Base-by-base conservation (phyloP, 1,140 invertebrate genomes). In the Oryctes rhinoceros region DNA sequence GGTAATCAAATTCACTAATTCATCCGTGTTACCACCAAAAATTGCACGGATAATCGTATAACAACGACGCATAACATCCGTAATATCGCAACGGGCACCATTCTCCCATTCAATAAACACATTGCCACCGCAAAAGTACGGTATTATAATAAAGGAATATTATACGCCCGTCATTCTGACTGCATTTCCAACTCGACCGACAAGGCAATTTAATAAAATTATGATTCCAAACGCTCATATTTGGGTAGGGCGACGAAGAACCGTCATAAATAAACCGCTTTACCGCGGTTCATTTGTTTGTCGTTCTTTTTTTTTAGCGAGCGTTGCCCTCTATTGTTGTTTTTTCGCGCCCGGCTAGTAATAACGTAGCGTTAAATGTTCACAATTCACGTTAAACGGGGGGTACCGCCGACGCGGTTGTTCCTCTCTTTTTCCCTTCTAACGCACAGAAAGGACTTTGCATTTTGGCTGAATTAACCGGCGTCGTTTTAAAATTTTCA, bases 1-100 rank as follows among this genome's bases (percentile, higher is more conserved):
- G 87, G 90, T 92, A 85, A 91, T 15, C 13, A 53, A 15, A 53
- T 6, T 53, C n/a, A 13, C 11, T 4, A 53, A 53, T 4, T 15
- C 11, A 53, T 53, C 49, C 7, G 1, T 48, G 13, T 48, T 48
- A 48, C 13, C 3, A 13, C 24, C 47, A 13, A 48, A 48, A 48
- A 48, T 48, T 13, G 13, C 13, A 9, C 3, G 47, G 47, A 9
- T 48, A 48, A 48, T 48, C 47, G 47, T 10, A 48, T 30, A 30
- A 30, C 24, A 30, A 30, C 24, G 24, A 15, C 4, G 13, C 1
- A 53, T 13, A 53, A 13, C 13, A 53, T 13, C 49, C 39, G 39
- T 11, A 53, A 53, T n/a, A 53, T 53, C 49, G 13, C 13, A 13
- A n/a, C 39, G n/a, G 4, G n/a, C 0, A n/a, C 49, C 49, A 53